These are phyloP conservation scores for Tiaroga cobitis DNA, from an alignment of 2,797 vertebrate genomes.

Conservation along the genomic window DNA sequence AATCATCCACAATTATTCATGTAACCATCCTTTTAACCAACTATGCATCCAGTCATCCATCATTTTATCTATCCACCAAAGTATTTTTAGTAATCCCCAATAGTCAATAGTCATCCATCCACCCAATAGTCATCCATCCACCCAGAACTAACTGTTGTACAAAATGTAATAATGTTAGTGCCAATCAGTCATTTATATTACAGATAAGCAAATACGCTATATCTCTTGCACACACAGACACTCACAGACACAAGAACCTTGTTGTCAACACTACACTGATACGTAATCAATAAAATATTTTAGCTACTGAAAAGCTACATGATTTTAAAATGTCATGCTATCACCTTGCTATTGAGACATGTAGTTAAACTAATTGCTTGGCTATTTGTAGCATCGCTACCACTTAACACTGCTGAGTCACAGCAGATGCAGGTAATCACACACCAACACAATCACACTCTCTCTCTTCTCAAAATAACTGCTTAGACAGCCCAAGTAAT, in stretches of 20 bases:
- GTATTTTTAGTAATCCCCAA: too few species aligned
- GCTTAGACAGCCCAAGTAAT: not conserved
- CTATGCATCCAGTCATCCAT: not conserved
- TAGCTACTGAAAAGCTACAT: not conserved
- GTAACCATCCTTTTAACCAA: not conserved
- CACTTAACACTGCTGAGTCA: not conserved
- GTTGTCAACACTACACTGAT: not conserved
- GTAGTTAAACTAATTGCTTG: not conserved
- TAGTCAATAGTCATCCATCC: too few species aligned
- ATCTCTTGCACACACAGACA: too few species aligned
- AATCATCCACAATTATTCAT: not conserved
- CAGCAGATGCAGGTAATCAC: not conserved
- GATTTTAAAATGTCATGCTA: not conserved
- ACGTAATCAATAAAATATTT: not conserved
- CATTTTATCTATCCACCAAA: not conserved
- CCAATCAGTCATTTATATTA: not conserved
- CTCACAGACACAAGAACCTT: too few species aligned
- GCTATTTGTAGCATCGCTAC: not conserved
- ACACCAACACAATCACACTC: not conserved
- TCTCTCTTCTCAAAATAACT: slow-evolving; percentile 20
- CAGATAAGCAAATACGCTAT: not conserved
- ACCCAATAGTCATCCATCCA: not conserved
- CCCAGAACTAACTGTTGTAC: not conserved
- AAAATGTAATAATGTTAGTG: not conserved
- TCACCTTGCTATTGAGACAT: not conserved